Evolutionary conservation across 2,888 invertebrate genomes (phyloP), one percentile per base, ranked within the genome.

Genomic region (Heteromyza rotundicornis): DNA sequence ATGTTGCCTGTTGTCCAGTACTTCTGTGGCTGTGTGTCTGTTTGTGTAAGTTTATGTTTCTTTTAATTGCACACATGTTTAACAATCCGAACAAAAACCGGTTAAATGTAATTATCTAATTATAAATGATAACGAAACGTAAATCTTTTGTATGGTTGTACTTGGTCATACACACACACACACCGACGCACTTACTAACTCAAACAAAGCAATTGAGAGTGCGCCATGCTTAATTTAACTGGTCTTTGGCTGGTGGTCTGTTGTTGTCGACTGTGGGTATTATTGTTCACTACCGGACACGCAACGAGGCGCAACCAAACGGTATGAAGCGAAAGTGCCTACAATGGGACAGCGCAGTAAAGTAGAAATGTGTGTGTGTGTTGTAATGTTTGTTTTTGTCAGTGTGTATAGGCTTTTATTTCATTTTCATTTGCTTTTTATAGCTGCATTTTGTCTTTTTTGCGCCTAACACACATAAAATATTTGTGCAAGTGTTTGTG

Each of bases 31-130:
- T 10, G 27, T 27, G 27, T 27, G 27, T 27, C 10, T 27, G 27
- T 27, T 5, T 27, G 27, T 27, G 40, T n/a, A 14, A 10, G 16
- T 40, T 40, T 47, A 2, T 47, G 20, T 20, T 8, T 17, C 47
- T 5, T 47, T 20, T 47, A 47, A 47, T 47, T 17, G 7, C 19
- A 20, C 47, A 47, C 47, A 19, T 19, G 47, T 20, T 20, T 20
- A 47, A 47, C 47, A 47, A 20, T 20, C 19, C 47, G 19, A 47
- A 47, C 7, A 47, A 20, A n/a, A n/a, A n/a, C n/a, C 47, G 14
- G 14, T 74, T 74, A 75, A 75, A 77, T 70, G 74, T 74, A 74
- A 74, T 74, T 74, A 74, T 77, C 74, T 74, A 77, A 74, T 74
- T 74, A 74, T 77, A 77, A 74, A 77, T 74, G 77, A 74, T 76